Evolutionary conservation across 2,888 invertebrate genomes (phyloP), one percentile per base, ranked within the genome.

Genomic region (Subacronicta megacephala): DNA sequence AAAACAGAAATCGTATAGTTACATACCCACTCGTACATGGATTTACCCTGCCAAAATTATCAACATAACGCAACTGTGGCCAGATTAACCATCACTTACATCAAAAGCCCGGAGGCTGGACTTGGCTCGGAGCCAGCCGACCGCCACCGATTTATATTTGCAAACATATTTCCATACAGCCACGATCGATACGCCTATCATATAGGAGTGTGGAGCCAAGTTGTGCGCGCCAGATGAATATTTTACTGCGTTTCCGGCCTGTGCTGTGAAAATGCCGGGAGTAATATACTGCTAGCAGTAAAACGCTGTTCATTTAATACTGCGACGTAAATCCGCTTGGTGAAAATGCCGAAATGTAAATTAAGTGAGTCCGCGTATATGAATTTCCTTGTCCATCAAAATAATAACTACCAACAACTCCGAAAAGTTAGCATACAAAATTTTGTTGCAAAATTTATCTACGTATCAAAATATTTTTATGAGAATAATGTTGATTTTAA

Each of bases 101-200:
- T 85, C 84, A 85, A 78, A 79, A 60, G 61, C 51, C 67, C 56
- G 62, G 60, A 58, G 59, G 67, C 51, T 40, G 49, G 62, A 63
- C 64, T 82, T 90, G 91, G 91, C 88, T 17, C 45, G 23, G 35
- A 41, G 88, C 92, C 92, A 90, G 83, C 53, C 78, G 74, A 82
- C 86, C 85, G 72, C 84, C 75, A 66, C 65, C 84, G 88, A 90
- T 90, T 89, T 88, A 90, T 90, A 81, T 80, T 72, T 72, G 63
- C 72, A 55, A 69, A 72, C 79, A 78, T 81, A 85, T 84, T 83
- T 82, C 78, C 83, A 85, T 82, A 82, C 69, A 77, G 53, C 55
- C 59, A n/a, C 71, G 71, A 76, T 76, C 77, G 57, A 76, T 76
- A 75, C 42, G 63, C 52, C 60, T 62, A 69, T 72, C 73, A 72